Percentiles rank a stretch among this genome's conserved stretches.
Evolutionary conservation across 2,113 vertebrate genomes (phyloP).

Genomic region (Pagrus major): DNA sequence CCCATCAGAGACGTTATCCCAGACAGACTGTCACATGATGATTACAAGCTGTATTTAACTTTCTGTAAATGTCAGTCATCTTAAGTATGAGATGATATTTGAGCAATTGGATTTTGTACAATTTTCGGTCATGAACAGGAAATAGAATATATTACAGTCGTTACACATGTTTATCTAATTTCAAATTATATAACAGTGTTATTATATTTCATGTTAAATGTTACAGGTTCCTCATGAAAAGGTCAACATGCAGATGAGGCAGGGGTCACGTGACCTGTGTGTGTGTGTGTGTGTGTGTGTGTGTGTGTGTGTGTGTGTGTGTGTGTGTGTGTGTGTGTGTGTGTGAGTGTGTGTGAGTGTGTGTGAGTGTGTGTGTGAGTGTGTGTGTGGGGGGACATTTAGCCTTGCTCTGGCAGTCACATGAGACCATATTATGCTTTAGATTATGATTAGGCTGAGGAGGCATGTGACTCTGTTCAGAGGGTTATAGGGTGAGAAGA

Average conservation of each 20-base stretch:
- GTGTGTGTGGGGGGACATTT: neutral
- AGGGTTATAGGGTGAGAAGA: slow-evolving; percentile 19
- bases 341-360: neutral
- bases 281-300: neutral
- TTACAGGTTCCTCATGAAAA: neutral
- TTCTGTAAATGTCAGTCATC: too few relatives aligned
- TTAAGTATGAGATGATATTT: neutral
- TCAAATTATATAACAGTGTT: neutral
- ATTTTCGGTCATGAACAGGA: neutral
- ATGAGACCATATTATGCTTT: slow-evolving; percentile 57
- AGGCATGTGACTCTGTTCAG: slow-evolving; percentile 52
- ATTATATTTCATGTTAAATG: neutral
- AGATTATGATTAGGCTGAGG: slow-evolving; percentile 52
- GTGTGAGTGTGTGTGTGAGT: neutral
- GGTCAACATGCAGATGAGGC: slow-evolving; percentile 3
- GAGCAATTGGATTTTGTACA: neutral
- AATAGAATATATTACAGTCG: neutral
- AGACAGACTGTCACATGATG: neutral
- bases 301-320: slow-evolving; percentile 5
- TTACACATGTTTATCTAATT: accelerated
- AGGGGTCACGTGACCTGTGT: neutral
- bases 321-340: neutral
- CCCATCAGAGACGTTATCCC: neutral
- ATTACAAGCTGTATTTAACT: neutral
- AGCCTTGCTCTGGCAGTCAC: slow-evolving; percentile 51